Base-by-base conservation (phyloP, 2,797 vertebrate genomes). In the Acrocephalus scirpaceus region DNA sequence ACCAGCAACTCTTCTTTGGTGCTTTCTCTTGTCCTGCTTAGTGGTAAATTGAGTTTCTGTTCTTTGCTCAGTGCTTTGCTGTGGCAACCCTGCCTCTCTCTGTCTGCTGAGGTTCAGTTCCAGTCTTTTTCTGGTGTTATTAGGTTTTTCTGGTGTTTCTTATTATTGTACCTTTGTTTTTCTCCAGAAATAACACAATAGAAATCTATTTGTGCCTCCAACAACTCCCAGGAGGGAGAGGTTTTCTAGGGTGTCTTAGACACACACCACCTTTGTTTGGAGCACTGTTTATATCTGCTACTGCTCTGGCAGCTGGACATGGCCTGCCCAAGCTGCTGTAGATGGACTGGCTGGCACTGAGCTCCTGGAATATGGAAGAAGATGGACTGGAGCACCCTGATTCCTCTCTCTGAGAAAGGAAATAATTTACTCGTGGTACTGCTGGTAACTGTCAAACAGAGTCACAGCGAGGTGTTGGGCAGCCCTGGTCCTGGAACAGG, bases 391-490 rank as follows among this genome's bases (percentile, higher is more conserved):
- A 80, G 42, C 22, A 8, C 74, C 72, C 51, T 25, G 42, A 50
- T 62, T 34, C 32, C 53, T 61, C 47, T 81, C 30, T 65, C 84
- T 82, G 65, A 54, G 60, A 69, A 93, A 75, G 72, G 69, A 93
- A 93, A 72, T 40, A 0, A 9, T n/a, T 65, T 54, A 17, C 48
- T 62, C 13, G 30, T 42, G 30, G 8, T 54, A 4, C 3, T 42
- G 71, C 91, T 83, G 75, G 17, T 45, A 11, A 9, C 20, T 60
- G 74, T 65, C 74, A 11, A 61, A 10, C 0, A 3, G 14, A 81
- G 53, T 0, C 2, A 3, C 57, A 13, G 29, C 1, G 34, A 23
- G 13, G 9, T 18, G 3, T 12, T 53, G 64, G 65, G 45, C 65
- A 79, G 84, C 53, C 57, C 57, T 9, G 40, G 13, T 45, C 8